Base-by-base conservation (phyloP, 2,113 vertebrate genomes). In the Bubo bubo region DNA sequence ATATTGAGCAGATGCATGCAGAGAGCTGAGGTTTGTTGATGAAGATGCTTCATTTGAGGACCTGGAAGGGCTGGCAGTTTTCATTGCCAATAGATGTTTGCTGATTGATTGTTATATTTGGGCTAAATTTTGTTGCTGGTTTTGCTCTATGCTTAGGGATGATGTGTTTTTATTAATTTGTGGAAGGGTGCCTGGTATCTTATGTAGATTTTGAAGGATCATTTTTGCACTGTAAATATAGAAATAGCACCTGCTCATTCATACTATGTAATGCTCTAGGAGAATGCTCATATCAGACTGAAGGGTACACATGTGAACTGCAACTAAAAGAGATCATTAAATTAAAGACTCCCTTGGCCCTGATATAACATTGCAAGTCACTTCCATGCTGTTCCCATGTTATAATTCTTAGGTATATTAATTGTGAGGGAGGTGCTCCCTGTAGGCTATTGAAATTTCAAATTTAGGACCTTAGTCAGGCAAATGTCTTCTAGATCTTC, bases 401-500 rank as follows among this genome's bases (percentile, higher is more conserved):
- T 93, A 86, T 93, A 97, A 97, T 95, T 97, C 88, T 94, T 97
- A 63, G 59, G 35, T 80, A 86, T 93, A 88, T 97, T 96, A 96
- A 94, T 90, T 96, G 92, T 90, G 72, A 96, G 32, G 79, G 82
- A 97, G 79, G 55, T 71, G 50, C 3, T 97, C 97, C 86, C 96
- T 52, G 14, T 83, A 92, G 92, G 47, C 89, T 86, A 81, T 79
- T 95, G 95, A 93, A 96, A 87, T 56, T 89, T 93, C 62, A 84
- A 30, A 93, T 96, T 96, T 96, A 96, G 86, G 63, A 90, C 55
- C 59, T 82, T 58, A 86, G 90, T 95, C 62, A 85, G 45, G n/a
- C 5, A 66, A 92, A 77, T 45, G 26, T 55, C 76, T 93, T 86
- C n/a, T 6, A 63, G 68, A 53, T 91, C 19, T 86, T 82, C 49